Evolutionary conservation across 2,113 vertebrate genomes (phyloP).

Genomic region (Scomber scombrus): DNA sequence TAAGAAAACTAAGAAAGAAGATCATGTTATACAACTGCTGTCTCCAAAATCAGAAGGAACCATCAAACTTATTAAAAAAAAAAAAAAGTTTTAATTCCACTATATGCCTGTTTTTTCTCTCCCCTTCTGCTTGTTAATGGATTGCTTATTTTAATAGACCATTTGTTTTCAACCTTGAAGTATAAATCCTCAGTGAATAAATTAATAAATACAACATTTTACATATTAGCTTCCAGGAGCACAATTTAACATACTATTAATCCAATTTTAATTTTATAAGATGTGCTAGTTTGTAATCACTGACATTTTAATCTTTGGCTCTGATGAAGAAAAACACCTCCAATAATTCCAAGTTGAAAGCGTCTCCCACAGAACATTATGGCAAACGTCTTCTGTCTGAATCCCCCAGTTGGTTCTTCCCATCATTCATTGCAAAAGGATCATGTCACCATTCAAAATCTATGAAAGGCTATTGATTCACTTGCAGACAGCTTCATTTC

Average conservation of each 20-base stretch:
- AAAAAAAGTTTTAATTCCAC: not conserved
- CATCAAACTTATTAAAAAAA: not conserved
- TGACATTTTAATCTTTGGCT: conserved; percentile 21
- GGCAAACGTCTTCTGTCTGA: conserved; percentile 2
- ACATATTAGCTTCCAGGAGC: conserved; percentile 37
- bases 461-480: conserved; percentile 37
- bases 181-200: conserved; percentile 36
- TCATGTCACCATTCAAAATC: conserved; percentile 47
- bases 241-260: conserved; percentile 43
- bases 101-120: not conserved
- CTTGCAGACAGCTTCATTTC: conserved; percentile 26
- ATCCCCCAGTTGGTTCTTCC: not conserved
- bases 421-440: conserved; percentile 21
- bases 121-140: no score
- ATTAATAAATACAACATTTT: conserved; percentile 29
- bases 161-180: conserved; percentile 44
- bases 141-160: not conserved
- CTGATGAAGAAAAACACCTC: conserved; percentile 34
- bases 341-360: conserved; percentile 30
- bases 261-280: conserved; percentile 28
- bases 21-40: not conserved
- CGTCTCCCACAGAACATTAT: not conserved
- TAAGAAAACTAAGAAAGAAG: not conserved
- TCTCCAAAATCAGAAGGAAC: not conserved
- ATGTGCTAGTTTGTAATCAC: conserved; percentile 28